Evolutionary conservation across 2,797 vertebrate species (phyloP).

Genomic region (Malurus leucopterus): DNA sequence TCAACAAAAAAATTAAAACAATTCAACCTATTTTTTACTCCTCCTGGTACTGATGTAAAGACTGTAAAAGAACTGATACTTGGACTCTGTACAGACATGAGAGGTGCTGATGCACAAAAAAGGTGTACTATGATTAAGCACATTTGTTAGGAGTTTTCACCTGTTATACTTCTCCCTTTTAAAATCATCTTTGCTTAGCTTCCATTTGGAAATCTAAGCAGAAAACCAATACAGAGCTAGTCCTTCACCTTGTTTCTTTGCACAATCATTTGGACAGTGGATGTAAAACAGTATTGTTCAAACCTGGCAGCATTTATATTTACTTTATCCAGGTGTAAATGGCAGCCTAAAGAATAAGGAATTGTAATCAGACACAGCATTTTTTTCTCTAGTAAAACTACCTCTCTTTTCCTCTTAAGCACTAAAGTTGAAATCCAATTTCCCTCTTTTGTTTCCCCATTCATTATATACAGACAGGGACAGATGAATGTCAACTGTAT

Average conservation of each 20-base stretch:
- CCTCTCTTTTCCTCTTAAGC: not conserved
- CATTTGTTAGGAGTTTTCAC: not conserved
- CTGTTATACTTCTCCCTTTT: not conserved
- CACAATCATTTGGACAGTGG: not conserved
- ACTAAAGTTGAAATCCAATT: not conserved
- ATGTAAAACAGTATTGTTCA: not conserved
- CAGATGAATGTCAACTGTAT: not conserved
- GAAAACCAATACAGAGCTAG: not conserved
- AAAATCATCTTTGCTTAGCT: not conserved
- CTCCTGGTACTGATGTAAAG: not conserved
- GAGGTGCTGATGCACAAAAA: not conserved
- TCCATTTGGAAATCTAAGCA: not conserved
- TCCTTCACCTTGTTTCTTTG: not conserved
- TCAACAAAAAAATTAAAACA: not conserved
- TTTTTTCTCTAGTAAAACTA: not conserved
- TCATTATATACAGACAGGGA: not conserved
- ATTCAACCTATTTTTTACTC: not conserved
- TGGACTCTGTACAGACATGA: not conserved
- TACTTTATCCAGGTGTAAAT: not conserved
- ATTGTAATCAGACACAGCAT: not conserved
- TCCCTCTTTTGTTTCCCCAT: not conserved
- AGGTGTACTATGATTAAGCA: not conserved
- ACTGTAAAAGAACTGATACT: not conserved
- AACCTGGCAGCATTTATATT: not conserved
- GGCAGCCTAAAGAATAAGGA: not conserved